Base-by-base conservation (phyloP, 2,797 vertebrate genomes). In the Nothura maculosa region DNA sequence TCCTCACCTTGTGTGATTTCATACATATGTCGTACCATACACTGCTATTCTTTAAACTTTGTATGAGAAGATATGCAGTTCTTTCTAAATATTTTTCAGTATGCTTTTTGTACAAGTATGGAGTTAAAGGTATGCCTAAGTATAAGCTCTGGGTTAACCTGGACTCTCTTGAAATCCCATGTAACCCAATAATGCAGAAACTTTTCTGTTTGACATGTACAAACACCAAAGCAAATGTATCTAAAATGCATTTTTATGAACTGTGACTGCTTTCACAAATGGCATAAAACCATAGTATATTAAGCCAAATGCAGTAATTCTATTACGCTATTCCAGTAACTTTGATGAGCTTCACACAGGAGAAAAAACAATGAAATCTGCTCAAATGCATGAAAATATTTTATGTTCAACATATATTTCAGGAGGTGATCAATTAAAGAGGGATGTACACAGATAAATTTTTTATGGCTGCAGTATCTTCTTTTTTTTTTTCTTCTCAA, bases 341-440 rank as follows among this genome's bases (percentile, higher is more conserved):
- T 90, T 30, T 66, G 88, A 83, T 75, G 45, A 92, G 45, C 36
- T 82, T 7, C 38, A 75, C 30, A 27, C 3, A 87, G 25, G 40
- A 81, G 47, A 89, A 92, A 75, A 7, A 13, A 30, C 30, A 10
- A 30, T 24, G 54, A 85, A 90, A 77, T 24, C 87, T 50, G 48
- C 75, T 94, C n/a, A 89, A 55, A 89, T 21, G 20, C 92, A 68
- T 90, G 58, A 32, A 85, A 81, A 83, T 70, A 52, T n/a, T 88
- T 89, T 12, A 76, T 32, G 17, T 79, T 89, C 45, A 81, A 45
- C 40, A 79, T 27, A 40, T 76, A 85, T 90, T 85, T 84, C 36
- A 92, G 55, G 63, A 61, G 47, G 19, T 15, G 92, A 63, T 30
- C 74, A 89, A 92, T 94, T 94, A 83, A 92, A 69, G 45, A 75